Evolutionary conservation across 1,140 invertebrate species (phyloP).

Genomic region (Penaeus japonicus): DNA sequence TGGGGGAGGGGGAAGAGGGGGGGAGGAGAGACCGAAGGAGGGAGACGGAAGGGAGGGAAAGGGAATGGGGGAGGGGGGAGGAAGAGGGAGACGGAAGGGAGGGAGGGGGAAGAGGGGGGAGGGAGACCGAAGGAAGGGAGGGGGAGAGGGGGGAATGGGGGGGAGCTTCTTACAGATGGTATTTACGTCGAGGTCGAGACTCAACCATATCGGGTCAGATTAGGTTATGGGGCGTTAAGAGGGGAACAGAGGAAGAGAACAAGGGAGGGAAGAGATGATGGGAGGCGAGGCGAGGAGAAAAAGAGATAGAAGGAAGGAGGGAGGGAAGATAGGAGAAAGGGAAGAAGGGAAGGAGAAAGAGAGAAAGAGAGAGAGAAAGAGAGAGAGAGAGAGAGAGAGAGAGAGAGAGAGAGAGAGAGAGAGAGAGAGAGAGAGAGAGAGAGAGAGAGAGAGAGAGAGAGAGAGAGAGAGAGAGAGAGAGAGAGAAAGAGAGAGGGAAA

Average conservation of each 20-base stretch:
- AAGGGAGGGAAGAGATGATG: not conserved
- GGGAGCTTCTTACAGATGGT: not conserved
- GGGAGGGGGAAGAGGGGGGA: not conserved
- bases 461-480: too few relatives aligned
- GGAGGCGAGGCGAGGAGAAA: not conserved
- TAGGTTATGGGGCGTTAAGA: too few relatives aligned
- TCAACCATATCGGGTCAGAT: too few relatives aligned
- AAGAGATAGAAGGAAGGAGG: not conserved
- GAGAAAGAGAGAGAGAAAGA: too few relatives aligned
- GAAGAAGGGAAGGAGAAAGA: not conserved
- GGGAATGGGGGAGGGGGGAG: not conserved
- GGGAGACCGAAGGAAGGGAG: not conserved
- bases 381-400: too few relatives aligned
- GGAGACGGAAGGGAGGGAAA: not conserved
- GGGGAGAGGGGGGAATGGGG: not conserved
- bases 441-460: not conserved
- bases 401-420: slow-evolving; percentile 32
- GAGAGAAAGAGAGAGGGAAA: too few relatives aligned
- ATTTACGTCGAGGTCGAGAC: too few relatives aligned
- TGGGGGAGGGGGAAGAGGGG: not conserved
- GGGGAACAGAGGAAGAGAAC: not conserved
- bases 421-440: slow-evolving; percentile 17
- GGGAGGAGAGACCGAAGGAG: too few relatives aligned
- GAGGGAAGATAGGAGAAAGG: not conserved
- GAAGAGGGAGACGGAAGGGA: not conserved